Base-by-base conservation (phyloP, 1,140 invertebrate genomes). In the Heliconius melpomene region DNA sequence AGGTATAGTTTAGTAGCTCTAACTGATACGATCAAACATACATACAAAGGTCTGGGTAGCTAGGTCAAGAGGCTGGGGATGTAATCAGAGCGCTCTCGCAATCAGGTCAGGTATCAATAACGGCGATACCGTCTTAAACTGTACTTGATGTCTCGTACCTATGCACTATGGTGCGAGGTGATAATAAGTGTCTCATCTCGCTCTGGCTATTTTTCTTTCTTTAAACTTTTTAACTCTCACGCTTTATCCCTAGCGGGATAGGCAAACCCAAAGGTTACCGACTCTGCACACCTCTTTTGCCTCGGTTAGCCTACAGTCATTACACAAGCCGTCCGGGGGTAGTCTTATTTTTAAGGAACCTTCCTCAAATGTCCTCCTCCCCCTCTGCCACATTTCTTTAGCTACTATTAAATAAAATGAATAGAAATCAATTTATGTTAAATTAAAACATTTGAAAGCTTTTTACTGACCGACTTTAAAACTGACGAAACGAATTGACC, bases 21-120 rank as follows among this genome's bases (percentile, higher is more conserved):
- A 29, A 16, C 5, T n/a, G 23, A 66, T 29, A 52, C 29, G 66
- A n/a, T n/a, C n/a, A n/a, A 66, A 66, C 40, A 76, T 29, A 40
- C 66, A 76, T 76, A 46, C 74, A 60, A 66, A 38, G 26, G 50
- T 36, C 32, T 36, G 32, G 32, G 32, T 36, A 46, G n/a, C 74
- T 75, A 60, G 57, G 74, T 75, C 74, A 75, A 75, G 74, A 76
- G 74, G n/a, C 57, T 60, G 52, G 74, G 54, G 73, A 60, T 60
- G 74, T 76, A 76, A 76, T 76, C 66, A 76, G 74, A 76, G 57
- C 74, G 32, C 29, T 57, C 72, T 57, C 74, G 36, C 57, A 76
- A 76, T 76, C 40, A 38, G 74, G 74, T 76, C 74, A 76, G 74
- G 74, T 70, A 76, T 76, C 74, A 76, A 76, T 76, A 60, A 76